Base-by-base conservation (phyloP, 2,888 invertebrate species). In the Cryptocephalus moraei region DNA sequence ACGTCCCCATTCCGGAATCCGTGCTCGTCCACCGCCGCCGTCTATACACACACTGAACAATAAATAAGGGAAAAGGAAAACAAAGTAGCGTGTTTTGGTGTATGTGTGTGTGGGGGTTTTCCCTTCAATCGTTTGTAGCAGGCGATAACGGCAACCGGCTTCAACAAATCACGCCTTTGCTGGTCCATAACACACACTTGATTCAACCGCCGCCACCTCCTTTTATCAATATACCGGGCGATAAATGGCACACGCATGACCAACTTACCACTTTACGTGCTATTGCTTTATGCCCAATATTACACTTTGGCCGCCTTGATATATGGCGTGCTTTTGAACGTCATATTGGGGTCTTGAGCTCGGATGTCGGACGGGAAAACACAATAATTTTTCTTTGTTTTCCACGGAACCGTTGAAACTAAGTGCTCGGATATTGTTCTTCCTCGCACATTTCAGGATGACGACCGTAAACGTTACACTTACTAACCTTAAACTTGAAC, bases 161-260 rank as follows among this genome's bases (percentile, higher is more conserved):
- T 22, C 22, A 4, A 22, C 61, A 63, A 62, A 63, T 62, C 61
- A 63, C 60, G 36, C 36, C 36, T 36, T 36, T 11, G 36, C 12
- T 34, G 50, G 54, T 51, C 56, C 59, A 58, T 60, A 59, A 59
- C 55, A 54, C 56, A 56, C 61, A 61, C 57, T 57, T 53, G 56
- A 43, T 45, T 47, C 42, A 49, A 45, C 43, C 40, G 44, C 43
- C 40, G 44, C 47, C 49, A 52, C 42, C 49, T 49, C 53, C 54
- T 59, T 58, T 58, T 60, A 62, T 60, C 60, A 61, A 62, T 61
- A 60, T 56, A 54, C 48, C 43, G 48, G 43, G 52, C 58, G 54
- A 62, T 60, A 61, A 59, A 62, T 62, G 61, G 60, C 55, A 49
- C 56, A 62, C 61, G 59, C 62, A 62, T 62, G 62, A 60, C 59